Base-by-base conservation (phyloP, 2,113 vertebrate species). In the Pleuronectes platessa region DNA sequence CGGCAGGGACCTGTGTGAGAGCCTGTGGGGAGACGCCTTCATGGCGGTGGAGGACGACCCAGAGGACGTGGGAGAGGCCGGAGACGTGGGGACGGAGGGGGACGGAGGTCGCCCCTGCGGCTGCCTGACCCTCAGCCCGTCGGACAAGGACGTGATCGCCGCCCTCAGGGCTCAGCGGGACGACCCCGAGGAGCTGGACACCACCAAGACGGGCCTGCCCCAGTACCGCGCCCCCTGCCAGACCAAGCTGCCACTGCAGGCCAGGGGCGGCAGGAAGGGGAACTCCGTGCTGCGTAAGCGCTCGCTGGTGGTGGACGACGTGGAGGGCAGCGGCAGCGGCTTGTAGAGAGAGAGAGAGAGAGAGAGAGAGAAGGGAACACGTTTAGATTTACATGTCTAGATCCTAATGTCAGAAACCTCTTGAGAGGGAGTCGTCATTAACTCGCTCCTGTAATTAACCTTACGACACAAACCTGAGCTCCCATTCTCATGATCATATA, bases 251-350 rank as follows among this genome's bases (percentile, higher is more conserved):
- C 87, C 92, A 7, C 76, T 73, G 35, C 90, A 66, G 64, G 71
- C 81, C 37, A 78, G 70, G 73, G 81, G 76, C 18, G 70, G 70
- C 68, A 78, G 81, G 68, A 88, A 82, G 70, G 74, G 26, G 18
- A 95, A 92, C 87, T 73, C 74, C 0, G 86, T 89, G 68, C 76
- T 93, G 68, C 94, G 82, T 54, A 95, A 95, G 42, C 94, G 94
- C 58, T 95, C 94, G 0, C 15, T 96, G 15, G 55, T 92, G 0
- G 65, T 94, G 40, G 92, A 92, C 1, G 95, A 96, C 0, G 86
- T 91, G 55, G 95, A 96, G 68, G 95, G 95, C 12, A 96, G 95
- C 1, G 95, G 95, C 0, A 96, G 95, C 10, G 95, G 94, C 60
- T 83, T 94, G 82, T 93, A 94, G 84, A 61, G 42, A 14, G n/a